Evolutionary conservation across 2,113 vertebrate species (phyloP), one percentile per base, ranked within the genome.

Genomic region (Blennius ocellaris): DNA sequence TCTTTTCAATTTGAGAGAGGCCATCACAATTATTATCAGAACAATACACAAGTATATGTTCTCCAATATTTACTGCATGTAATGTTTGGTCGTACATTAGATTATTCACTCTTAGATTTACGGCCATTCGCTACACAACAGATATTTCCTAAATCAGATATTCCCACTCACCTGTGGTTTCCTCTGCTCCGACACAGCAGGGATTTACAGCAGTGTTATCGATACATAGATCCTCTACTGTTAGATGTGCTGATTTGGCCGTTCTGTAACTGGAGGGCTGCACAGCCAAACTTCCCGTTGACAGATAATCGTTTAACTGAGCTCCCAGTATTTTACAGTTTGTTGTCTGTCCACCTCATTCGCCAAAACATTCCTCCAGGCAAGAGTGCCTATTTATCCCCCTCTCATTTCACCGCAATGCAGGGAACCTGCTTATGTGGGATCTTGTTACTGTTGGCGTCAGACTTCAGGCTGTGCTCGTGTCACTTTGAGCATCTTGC

Each of bases 171-270:
- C 21, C 21, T 30, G 21, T 30, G 21, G 21, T 30, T 30, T 30
- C 21, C 21, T 2, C 21, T 30, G 21, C 21, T 30, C 2, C 21
- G 2, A 30, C 21, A 30, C 2, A 30, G 21, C 21, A 30, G 21
- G 2, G 21, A 4, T 30, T 30, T 30, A 30, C 68, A 84, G 60
- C 69, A 78, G 71, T 47, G 60, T 12, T 17, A 71, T 79, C 62
- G 15, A 64, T 70, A 21, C 39, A 77, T 56, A 12, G 39, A 70
- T 61, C 47, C 10, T 43, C n/a, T 77, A 4, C 72, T 76, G 55
- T 73, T 55, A 39, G 41, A 79, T 52, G 55, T 80, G 76, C 76
- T 70, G 68, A 80, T 54, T 40, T 48, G 16, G 16, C 40, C 37
- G 59, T 66, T 15, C 69, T 57, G 55, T 59, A 62, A 73, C 51